Base-by-base conservation (phyloP, 2,797 vertebrate genomes). In the Anableps anableps region DNA sequence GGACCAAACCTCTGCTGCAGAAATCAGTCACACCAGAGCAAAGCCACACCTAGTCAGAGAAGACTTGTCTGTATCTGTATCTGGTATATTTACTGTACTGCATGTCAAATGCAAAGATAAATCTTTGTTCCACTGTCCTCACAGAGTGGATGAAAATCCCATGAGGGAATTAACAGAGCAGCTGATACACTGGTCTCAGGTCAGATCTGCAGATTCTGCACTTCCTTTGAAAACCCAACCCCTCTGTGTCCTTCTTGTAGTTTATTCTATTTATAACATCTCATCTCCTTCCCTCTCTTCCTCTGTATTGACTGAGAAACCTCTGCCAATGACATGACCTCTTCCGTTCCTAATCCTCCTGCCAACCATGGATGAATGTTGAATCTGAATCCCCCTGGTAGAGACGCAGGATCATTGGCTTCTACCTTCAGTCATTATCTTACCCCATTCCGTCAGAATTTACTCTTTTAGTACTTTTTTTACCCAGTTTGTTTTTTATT, bases 191-290 rank as follows among this genome's bases (percentile, higher is more conserved):
- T 29, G 48, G 31, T 50, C 86, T 92, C 89, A 23, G 88, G 85
- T 89, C 84, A 85, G 80, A 92, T 89, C 88, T 93, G 93, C 94
- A 82, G 76, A 94, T 81, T 93, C 92, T 80, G 92, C 92, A 94
- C 72, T 88, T 89, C 85, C n/a, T 86, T 76, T 89, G 86, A 91
- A 94, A 94, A 80, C 77, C 72, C 70, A 93, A 84, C 64, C 90
- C 64, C 83, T 72, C 75, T 76, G 62, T 79, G 85, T 80, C 82
- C 71, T 79, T 66, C 78, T 78, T 26, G 79, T 47, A 2, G 55
- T 77, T 80, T 23, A 88, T 72, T 53, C 74, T 77, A 76, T 76
- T 76, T 64, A 64, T 47, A 51, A 53, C 78, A 77, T 85, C 74
- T 81, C 68, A 66, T 51, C 66, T 82, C 55, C 72, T 45, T n/a